Evolutionary conservation across 2,113 vertebrate genomes (phyloP), one percentile per base, ranked within the genome.

Genomic region (Upupa epops): DNA sequence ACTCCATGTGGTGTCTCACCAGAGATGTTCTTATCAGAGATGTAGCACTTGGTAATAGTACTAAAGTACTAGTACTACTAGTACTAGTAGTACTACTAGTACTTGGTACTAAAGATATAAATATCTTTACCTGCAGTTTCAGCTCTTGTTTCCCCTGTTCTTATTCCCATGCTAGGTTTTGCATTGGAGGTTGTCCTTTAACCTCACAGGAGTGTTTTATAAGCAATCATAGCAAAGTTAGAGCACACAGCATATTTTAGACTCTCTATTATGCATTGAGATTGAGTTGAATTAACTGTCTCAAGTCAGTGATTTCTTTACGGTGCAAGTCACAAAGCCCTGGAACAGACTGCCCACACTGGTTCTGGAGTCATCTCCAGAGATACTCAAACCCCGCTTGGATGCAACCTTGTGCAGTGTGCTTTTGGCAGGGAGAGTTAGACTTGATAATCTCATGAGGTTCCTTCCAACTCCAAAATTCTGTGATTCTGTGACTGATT

Each of bases 1-100:
- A n/a, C n/a, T n/a, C n/a, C n/a, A n/a, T n/a, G n/a, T n/a, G n/a
- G n/a, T n/a, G n/a, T n/a, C n/a, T n/a, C n/a, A n/a, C n/a, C n/a
- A n/a, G n/a, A n/a, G n/a, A 8, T 54, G 17, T 14, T 68, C 32
- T 11, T 21, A 6, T 2, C 37, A 36, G 56, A 65, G 49, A 9
- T 0, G 1, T 12, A 45, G 32, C 26, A 31, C 49, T 59, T 1
- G 0, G 36, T 29, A n/a, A n/a, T n/a, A n/a, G n/a, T n/a, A n/a
- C n/a, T n/a, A n/a, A n/a, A n/a, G n/a, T n/a, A n/a, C n/a, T n/a
- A n/a, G n/a, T n/a, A n/a, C n/a, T n/a, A n/a, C n/a, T n/a, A n/a
- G n/a, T n/a, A n/a, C n/a, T n/a, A n/a, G n/a, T n/a, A n/a, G n/a
- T n/a, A n/a, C n/a, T 18, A 2, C 11, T 37, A 71, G 22, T n/a